phyloP scores from a whole-genome alignment of 2,797 vertebrate genomes.

The Pachyuromys duprasi region DNA sequence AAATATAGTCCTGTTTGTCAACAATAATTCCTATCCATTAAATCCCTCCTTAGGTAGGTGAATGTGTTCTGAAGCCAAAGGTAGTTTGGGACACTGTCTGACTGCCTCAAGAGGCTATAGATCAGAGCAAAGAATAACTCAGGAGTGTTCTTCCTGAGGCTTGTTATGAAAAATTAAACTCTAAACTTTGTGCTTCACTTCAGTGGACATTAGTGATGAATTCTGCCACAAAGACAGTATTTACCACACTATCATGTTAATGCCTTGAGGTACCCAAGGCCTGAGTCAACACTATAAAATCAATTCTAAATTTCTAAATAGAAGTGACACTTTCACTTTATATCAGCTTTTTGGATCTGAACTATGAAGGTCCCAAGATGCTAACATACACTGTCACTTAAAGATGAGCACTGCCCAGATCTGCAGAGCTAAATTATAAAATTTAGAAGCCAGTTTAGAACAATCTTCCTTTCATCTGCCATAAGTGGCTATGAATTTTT shows the following conservation, averaged over 20 bases:
- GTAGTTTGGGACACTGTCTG: neutral
- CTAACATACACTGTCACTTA: constrained; percentile 59
- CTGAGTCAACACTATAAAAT: constrained; percentile 77
- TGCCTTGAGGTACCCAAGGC: constrained; percentile 73
- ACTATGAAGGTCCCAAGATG: constrained; percentile 23
- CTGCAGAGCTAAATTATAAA: constrained; percentile 30
- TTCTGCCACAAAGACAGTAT: constrained; percentile 77
- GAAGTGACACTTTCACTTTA: constrained; percentile 65
- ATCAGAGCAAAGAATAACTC: constrained; percentile 10
- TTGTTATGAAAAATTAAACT: constrained; percentile 77
- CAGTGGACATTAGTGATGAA: constrained; percentile 75
- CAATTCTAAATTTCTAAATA: constrained; percentile 75
- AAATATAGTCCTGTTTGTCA: neutral
- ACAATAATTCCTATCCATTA: neutral
- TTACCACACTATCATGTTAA: constrained; percentile 79
- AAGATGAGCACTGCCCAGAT: neutral
- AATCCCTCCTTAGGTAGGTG: neutral
- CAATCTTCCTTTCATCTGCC: constrained; percentile 18
- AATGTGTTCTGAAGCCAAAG: constrained; percentile 31
- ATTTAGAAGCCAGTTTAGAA: constrained; percentile 23
- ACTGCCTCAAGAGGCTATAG: neutral
- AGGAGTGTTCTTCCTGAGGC: constrained; percentile 62
- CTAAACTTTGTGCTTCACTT: constrained; percentile 73
- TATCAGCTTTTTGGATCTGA: constrained; percentile 17
- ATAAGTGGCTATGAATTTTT: neutral